A percentile compares a stretch with the other conserved stretches of the same genome.
phyloP scores from a whole-genome alignment of 2,113 vertebrate species.

The Aptenodytes patagonicus region DNA sequence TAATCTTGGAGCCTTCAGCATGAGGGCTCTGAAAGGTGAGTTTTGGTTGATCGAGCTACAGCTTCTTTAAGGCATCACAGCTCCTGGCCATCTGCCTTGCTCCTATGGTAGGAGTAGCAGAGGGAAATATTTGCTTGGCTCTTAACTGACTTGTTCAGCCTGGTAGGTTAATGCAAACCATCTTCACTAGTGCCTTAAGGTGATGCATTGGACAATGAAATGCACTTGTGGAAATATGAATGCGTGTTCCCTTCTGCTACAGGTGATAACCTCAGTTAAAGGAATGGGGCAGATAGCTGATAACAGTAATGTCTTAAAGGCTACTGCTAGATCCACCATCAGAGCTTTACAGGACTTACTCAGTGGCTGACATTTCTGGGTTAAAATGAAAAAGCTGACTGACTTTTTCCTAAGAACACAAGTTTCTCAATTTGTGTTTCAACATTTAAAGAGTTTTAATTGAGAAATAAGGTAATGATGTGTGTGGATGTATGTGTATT shows the following conservation, averaged over 20 bases:
- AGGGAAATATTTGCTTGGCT: not conserved
- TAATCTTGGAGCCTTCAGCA: conserved; percentile 1
- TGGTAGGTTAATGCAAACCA: not conserved
- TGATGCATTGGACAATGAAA: not conserved
- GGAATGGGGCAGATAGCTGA: not conserved
- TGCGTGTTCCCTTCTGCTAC: not conserved
- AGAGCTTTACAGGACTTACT: not conserved
- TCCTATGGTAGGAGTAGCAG: not conserved
- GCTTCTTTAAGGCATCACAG: not conserved
- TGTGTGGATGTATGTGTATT: not conserved
- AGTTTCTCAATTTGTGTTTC: not conserved
- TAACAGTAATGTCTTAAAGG: not conserved
- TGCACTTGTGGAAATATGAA: not conserved
- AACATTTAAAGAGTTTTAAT: not conserved
- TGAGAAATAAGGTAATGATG: not conserved
- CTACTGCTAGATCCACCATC: not conserved
- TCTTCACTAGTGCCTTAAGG: not conserved
- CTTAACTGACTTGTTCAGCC: not conserved
- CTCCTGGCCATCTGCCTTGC: not conserved
- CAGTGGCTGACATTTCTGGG: not conserved
- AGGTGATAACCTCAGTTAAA: not conserved
- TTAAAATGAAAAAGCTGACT: not conserved
- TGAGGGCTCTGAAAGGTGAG: conserved; percentile 49
- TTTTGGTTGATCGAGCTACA: not conserved
- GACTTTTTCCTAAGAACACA: not conserved